Percentiles rank a stretch among this genome's conserved stretches.
Evolutionary conservation across 2,888 invertebrate genomes (phyloP).

Genomic region (Drosophila neoperkinsi): DNA sequence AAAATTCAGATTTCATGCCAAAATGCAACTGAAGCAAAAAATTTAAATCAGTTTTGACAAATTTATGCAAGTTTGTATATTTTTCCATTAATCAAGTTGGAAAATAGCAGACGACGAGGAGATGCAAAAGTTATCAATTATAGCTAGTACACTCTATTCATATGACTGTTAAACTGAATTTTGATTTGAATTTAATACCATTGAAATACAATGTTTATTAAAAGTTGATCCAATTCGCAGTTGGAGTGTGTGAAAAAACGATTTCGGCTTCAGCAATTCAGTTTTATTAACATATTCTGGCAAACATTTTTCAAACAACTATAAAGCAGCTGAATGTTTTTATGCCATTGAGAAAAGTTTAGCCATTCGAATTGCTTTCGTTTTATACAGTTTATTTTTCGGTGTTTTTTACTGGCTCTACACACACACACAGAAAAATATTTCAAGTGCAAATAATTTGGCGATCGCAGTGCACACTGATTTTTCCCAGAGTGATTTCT

Average conservation of each 20-base stretch:
- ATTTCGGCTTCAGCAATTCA: conserved; percentile 46
- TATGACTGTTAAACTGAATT: not conserved
- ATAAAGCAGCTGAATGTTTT: conserved; percentile 49
- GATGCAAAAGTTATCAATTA: not conserved
- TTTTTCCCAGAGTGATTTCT: conserved; percentile 1
- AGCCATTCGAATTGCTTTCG: conserved; percentile 43
- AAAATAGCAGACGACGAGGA: not conserved
- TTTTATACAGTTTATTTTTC: conserved; percentile 12
- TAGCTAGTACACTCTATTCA: not conserved
- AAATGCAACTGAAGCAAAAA: too few species aligned
- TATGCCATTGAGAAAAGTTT: conserved; percentile 41
- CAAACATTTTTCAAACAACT: conserved; percentile 31
- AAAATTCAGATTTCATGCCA: not conserved
- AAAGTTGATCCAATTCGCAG: conserved; percentile 41
- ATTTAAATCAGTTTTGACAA: not conserved
- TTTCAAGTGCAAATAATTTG: conserved; percentile 71
- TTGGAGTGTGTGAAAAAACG: conserved; percentile 25
- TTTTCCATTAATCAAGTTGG: not conserved
- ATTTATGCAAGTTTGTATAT: not conserved
- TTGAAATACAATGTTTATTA: conserved; percentile 24
- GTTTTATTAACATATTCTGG: conserved; percentile 53
- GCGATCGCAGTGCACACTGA: conserved; percentile 49
- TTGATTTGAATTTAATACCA: conserved; percentile 13
- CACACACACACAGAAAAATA: conserved; percentile 5
- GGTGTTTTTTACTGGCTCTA: conserved; percentile 7